phyloP scores from a whole-genome alignment of 1,140 invertebrate genomes.

The Drosophila ercepeae region DNA sequence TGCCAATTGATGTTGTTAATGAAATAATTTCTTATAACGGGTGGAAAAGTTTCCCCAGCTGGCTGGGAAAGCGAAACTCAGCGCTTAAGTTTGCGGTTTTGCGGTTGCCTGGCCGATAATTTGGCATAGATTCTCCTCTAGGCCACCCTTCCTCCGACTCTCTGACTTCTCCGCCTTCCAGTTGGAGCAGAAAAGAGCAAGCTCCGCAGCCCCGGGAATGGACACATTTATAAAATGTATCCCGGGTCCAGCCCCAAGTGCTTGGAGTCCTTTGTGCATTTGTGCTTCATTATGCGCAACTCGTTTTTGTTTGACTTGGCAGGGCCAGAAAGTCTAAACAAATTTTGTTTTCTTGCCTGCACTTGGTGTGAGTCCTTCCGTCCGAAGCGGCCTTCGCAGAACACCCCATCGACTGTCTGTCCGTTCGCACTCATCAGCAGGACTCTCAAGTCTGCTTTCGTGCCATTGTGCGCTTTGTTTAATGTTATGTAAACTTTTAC shows the following conservation, averaged over 20 bases:
- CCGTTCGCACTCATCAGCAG: conserved; percentile 70
- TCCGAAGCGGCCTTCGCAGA: conserved; percentile 27
- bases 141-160: too few relatives aligned
- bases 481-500: conserved; percentile 82
- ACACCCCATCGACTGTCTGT: conserved; percentile 28
- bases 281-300: conserved; percentile 78
- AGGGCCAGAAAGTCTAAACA: conserved; percentile 70
- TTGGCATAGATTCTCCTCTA: conserved; percentile 68
- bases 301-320: conserved; percentile 78
- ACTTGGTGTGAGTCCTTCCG: conserved; percentile 7
- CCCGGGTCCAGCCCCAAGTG: conserved; percentile 17
- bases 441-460: conserved; percentile 52
- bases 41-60: conserved; percentile 38
- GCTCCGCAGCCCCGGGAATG: conserved; percentile 21
- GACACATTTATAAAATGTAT: conserved; percentile 62
- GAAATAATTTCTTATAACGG: conserved; percentile 72
- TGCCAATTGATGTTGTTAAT: conserved; percentile 77
- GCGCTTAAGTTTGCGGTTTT: conserved; percentile 57
- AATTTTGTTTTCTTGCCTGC: conserved; percentile 69
- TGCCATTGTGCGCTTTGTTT: conserved; percentile 79
- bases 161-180: background rate
- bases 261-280: conserved; percentile 61
- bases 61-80: conserved; percentile 70
- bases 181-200: conserved; percentile 33
- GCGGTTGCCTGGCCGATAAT: conserved; percentile 51